Percentiles rank a stretch among this genome's conserved stretches.
phyloP scores from a whole-genome alignment of 2,888 invertebrate genomes.

The Eilema depressum region DNA sequence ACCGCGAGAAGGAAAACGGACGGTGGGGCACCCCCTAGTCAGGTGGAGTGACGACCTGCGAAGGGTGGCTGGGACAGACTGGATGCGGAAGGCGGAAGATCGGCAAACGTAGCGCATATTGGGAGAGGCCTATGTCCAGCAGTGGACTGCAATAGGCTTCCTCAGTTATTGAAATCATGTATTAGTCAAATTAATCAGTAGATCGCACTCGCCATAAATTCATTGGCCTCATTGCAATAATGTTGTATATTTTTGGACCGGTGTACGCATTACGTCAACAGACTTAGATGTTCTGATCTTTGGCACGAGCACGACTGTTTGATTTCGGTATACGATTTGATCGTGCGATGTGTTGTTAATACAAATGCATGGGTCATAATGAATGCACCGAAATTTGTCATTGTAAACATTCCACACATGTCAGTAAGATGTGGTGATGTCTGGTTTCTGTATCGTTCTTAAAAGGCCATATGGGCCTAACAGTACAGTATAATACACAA shows the following conservation, averaged over 20 bases:
- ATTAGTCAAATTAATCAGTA: conserved; percentile 41
- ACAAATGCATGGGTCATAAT: conserved; percentile 38
- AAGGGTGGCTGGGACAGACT: too few species aligned
- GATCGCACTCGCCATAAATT: conserved; percentile 44
- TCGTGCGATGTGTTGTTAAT: conserved; percentile 34
- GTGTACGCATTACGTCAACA: conserved; percentile 65
- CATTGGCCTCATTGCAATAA: conserved; percentile 53
- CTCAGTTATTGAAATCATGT: neutral
- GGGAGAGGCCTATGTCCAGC: too few species aligned
- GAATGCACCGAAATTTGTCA: conserved; percentile 29
- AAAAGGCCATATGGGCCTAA: too few species aligned
- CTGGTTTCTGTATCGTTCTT: too few species aligned
- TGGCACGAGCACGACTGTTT: conserved; percentile 49
- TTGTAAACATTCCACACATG: conserved; percentile 16
- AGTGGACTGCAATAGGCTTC: too few species aligned
- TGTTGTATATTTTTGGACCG: conserved; percentile 71
- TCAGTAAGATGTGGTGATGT: too few species aligned
- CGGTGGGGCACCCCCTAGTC: too few species aligned
- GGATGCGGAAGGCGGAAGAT: too few species aligned
- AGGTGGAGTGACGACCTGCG: too few species aligned
- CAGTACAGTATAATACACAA: too few species aligned
- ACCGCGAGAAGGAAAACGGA: too few species aligned
- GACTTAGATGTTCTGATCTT: conserved; percentile 46
- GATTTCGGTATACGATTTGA: conserved; percentile 38
- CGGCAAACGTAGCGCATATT: too few species aligned